phyloP scores from a whole-genome alignment of 2,797 vertebrate genomes.

The Ctenopoma kingsleyae region DNA sequence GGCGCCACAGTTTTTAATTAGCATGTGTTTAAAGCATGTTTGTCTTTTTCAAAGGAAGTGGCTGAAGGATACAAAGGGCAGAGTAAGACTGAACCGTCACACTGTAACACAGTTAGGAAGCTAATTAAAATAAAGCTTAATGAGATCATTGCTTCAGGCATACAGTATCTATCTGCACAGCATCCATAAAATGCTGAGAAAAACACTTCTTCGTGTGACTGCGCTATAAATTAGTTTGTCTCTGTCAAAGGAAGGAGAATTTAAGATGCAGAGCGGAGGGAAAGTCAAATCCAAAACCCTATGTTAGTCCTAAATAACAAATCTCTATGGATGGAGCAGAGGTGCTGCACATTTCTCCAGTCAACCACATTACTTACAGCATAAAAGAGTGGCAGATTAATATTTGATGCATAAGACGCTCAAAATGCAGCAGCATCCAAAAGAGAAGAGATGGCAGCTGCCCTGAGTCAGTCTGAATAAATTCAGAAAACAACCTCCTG shows the following conservation, averaged over 20 bases:
- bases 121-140: constrained; percentile 74
- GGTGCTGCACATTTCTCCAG: constrained; percentile 28
- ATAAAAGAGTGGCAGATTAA: constrained; percentile 51
- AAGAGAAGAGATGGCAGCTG: constrained; percentile 1
- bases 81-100: constrained; percentile 38
- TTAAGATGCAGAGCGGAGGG: constrained; percentile 16
- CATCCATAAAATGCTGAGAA: constrained; percentile 27
- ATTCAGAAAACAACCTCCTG: constrained; percentile 1
- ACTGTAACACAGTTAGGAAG: constrained; percentile 53
- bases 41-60: constrained; percentile 60
- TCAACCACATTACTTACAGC: constrained; percentile 25
- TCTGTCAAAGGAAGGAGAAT: constrained; percentile 23
- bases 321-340: constrained; percentile 15
- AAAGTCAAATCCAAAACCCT: constrained; percentile 13
- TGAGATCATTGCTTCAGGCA: constrained; percentile 55
- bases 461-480: background rate
- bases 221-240: constrained; percentile 40
- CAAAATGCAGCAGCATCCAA: constrained; percentile 15
- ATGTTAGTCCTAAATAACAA: constrained; percentile 28
- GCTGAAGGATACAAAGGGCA: constrained; percentile 55
- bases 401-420: constrained; percentile 44
- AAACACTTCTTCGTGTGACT: constrained; percentile 22
- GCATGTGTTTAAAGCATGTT: constrained; percentile 51
- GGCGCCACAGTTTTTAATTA: constrained; percentile 61
- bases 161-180: constrained; percentile 10